Evolutionary conservation across 2,113 vertebrate species (phyloP), one percentile per base, ranked within the genome.

Genomic region (Nyctereutes procyonoides): DNA sequence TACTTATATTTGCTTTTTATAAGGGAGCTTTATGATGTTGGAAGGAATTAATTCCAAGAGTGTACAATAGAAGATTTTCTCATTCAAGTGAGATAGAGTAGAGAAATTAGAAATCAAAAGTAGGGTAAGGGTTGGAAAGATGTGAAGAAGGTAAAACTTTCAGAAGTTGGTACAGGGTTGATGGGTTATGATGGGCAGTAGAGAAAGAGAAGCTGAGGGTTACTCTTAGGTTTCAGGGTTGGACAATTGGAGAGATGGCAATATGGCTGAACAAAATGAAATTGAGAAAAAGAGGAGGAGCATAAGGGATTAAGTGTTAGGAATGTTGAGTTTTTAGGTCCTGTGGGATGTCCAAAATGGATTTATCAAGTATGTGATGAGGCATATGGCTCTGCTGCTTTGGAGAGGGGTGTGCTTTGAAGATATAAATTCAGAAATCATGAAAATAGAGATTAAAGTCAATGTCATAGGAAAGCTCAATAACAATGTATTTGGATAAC

Each of bases 41-140:
- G 58, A 93, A 51, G 74, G 30, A 95, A 86, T 90, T 82, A 82
- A 90, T 58, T 86, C 5, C 19, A 71, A n/a, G 26, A 90, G 30
- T 32, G 60, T 71, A 56, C 20, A 91, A 62, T 51, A 84, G n/a
- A 77, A 82, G 14, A 4, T 60, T 73, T 88, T 89, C 43, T 92
- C 93, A 88, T 51, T 87, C 35, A 53, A 96, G 67, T 20, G 19
- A 87, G 55, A 74, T 13, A 74, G 22, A 19, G 11, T 62, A 96
- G 80, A 95, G 16, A 6, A 94, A 95, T 24, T 62, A 15, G 87
- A 73, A 88, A 88, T 51, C 55, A 56, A 84, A 16, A 84, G 15
- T 24, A 82, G n/a, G 24, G 11, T 10, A 63, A 62, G 19, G 20
- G 5, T 83, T 35, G 55, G 28, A 79, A 48, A 53, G n/a, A 85